Evolutionary conservation across 2,888 invertebrate species (phyloP), one percentile per base, ranked within the genome.

Genomic region (Azorinus chamasolen): DNA sequence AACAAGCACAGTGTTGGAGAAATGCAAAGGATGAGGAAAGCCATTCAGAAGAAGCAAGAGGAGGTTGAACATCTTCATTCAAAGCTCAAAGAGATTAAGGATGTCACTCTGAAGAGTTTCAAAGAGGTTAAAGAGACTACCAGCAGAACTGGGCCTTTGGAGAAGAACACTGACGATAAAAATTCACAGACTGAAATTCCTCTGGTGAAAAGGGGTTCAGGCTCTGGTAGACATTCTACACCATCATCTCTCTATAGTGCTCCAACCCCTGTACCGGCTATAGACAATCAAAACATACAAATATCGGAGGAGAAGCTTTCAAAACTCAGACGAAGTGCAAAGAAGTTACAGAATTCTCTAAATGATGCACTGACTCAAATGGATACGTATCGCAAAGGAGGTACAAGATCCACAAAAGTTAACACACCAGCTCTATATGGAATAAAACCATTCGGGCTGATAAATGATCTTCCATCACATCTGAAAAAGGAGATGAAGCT

Each of bases 221-320:
- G 39, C 25, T 39, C 50, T 46, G 68, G 64, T 22, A 48, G 61
- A 46, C 41, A 45, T 1, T 58, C 73, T 8, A 55, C 76, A 8
- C 83, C 84, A 12, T 72, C 64, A 5, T 83, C 83, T 3, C 53
- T 75, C 22, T 73, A 73, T 43, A 83, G 80, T 58, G 80, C 76
- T 0, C 72, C 81, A 3, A 83, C 83, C 8, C 78, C 79, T 22
- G 46, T 73, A 24, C 78, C 79, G 0, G 64, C 63, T 2, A 68
- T 69, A 0, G 83, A 83, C 41, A 48, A 76, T 43, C 70, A 63
- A 54, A 73, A 70, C 50, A 84, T 89, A 16, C 84, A 87, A 54
- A 85, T 89, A 41, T 88, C 89, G 0, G 86, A 85, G 57, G 89
- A 89, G 53, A 87, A 86, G 64, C 79, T 89, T 1, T 72, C 83